Evolutionary conservation across 1,140 invertebrate genomes (phyloP), one percentile per base, ranked within the genome.

Genomic region (Pectinophora gossypiella): DNA sequence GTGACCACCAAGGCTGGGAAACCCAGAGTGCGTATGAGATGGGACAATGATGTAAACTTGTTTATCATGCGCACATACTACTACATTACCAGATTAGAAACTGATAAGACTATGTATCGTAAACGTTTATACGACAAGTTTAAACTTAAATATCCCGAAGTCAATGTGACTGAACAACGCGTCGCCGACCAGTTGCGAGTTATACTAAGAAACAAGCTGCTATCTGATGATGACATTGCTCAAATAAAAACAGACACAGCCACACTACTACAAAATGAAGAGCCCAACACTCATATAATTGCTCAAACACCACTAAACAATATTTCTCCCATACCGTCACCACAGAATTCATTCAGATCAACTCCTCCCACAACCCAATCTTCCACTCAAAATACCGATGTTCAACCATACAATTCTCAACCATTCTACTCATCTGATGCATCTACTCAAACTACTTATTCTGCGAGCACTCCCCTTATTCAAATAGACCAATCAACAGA

Each of bases 61-160:
- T 65, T 69, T 35, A 64, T 68, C 38, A 68, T 68, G 59, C 56
- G 53, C 12, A 68, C 59, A 1, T 65, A 62, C 21, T 52, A 56
- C 15, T 27, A 51, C 1, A 58, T 65, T 0, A 69, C 62, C n/a
- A 62, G 59, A 55, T 49, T 69, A 56, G 62, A 69, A 13, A 66
- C 60, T 1, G 59, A 63, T 10, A 23, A 40, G 47, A 64, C 62
- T 9, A 64, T 35, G 9, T 61, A 64, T 15, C 43, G 56, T 23
- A 56, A 59, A 44, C 23, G 36, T 13, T 16, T 65, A 3, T 36
- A 59, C 46, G 48, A 60, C 36, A 22, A 27, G 16, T 64, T 64
- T 19, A 22, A 3, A 32, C 7, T 5, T 19, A 15, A 64, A 46
- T 64, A 59, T 13, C 44, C 51, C 4, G 4, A 54, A 3, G 15